These are phyloP conservation scores for Anagyrus pseudococci DNA, from an alignment of 2,888 invertebrate genomes.

Conservation along the genomic window DNA sequence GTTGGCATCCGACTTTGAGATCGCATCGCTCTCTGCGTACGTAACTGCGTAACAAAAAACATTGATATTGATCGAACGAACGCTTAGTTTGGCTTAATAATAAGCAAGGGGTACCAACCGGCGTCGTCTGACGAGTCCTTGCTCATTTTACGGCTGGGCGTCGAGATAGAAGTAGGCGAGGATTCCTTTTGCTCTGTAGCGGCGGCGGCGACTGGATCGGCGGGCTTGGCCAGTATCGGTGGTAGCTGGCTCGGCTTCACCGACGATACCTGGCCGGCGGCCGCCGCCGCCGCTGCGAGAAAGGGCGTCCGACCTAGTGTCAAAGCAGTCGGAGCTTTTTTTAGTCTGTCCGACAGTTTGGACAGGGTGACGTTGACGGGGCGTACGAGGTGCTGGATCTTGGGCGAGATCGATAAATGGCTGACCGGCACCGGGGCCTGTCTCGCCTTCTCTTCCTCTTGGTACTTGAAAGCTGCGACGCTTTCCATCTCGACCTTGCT, in stretches of 20 bases:
- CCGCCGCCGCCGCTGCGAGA: slow-evolving; percentile 13
- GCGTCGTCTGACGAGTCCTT: slow-evolving; percentile 36
- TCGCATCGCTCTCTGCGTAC: slow-evolving; percentile 46
- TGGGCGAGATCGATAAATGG: slow-evolving; percentile 58
- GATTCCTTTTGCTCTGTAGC: slow-evolving; percentile 8
- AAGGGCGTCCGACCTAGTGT: slow-evolving; percentile 6
- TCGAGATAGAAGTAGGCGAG: neutral
- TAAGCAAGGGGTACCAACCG: slow-evolving; percentile 13
- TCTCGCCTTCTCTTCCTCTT: slow-evolving; percentile 36
- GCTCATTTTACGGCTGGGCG: slow-evolving; percentile 29
- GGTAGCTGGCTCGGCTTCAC: slow-evolving; percentile 24
- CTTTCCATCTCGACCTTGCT: slow-evolving; percentile 56
- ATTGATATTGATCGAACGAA: too few relatives aligned
- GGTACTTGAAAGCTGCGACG: slow-evolving; percentile 49
- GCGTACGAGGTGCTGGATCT: slow-evolving; percentile 58
- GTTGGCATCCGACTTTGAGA: slow-evolving; percentile 50
- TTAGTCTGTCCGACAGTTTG: slow-evolving; percentile 45
- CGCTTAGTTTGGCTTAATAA: neutral
- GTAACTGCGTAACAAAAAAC: too few relatives aligned
- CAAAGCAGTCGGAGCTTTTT: slow-evolving; percentile 19
- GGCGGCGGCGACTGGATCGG: neutral
- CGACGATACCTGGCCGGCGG: slow-evolving; percentile 13
- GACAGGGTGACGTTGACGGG: slow-evolving; percentile 59
- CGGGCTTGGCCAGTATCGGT: neutral
- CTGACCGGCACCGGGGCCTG: slow-evolving; percentile 3